Percentiles rank a stretch among this genome's conserved stretches.
phyloP scores from a whole-genome alignment of 1,140 invertebrate genomes.

The Armadillidium nasatum region DNA sequence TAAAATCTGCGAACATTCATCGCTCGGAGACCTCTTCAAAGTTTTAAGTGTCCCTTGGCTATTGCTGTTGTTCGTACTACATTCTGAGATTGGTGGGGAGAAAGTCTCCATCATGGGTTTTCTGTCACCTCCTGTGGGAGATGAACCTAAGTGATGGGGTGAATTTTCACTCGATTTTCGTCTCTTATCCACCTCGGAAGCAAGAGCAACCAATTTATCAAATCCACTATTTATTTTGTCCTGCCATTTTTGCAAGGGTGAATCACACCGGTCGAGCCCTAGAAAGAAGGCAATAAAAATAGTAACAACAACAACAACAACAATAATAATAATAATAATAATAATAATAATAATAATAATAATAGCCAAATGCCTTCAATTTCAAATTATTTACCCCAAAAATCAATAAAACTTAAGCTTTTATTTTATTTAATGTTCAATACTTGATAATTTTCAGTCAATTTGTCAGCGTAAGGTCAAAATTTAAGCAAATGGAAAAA shows the following conservation, averaged over 20 bases:
- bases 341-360: too few relatives aligned
- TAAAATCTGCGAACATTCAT: slow-evolving; percentile 14
- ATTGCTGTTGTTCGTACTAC: background rate
- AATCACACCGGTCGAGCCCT: slow-evolving; percentile 39
- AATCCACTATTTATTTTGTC: slow-evolving; percentile 79
- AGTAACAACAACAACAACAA: too few relatives aligned
- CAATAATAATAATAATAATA: too few relatives aligned
- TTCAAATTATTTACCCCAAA: too few relatives aligned
- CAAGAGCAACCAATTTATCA: slow-evolving; percentile 77
- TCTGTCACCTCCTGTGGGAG: background rate
- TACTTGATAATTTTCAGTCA: too few relatives aligned
- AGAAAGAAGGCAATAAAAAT: background rate
- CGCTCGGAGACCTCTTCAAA: background rate
- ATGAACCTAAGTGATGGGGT: slow-evolving; percentile 35
- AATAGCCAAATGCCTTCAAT: too few relatives aligned
- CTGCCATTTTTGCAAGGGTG: slow-evolving; percentile 61
- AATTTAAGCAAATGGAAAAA: too few relatives aligned
- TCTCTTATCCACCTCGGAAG: slow-evolving; percentile 74
- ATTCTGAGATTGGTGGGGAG: background rate
- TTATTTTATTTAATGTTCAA: too few relatives aligned
- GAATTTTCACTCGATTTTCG: slow-evolving; percentile 66
- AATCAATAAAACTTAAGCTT: too few relatives aligned
- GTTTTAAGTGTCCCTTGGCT: background rate
- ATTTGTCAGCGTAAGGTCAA: too few relatives aligned
- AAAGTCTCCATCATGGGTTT: slow-evolving; percentile 26